These are phyloP conservation scores for Plumapathes pennacea DNA, from an alignment of 92 coral and sea anemone genomes.

Conservation along the genomic window DNA sequence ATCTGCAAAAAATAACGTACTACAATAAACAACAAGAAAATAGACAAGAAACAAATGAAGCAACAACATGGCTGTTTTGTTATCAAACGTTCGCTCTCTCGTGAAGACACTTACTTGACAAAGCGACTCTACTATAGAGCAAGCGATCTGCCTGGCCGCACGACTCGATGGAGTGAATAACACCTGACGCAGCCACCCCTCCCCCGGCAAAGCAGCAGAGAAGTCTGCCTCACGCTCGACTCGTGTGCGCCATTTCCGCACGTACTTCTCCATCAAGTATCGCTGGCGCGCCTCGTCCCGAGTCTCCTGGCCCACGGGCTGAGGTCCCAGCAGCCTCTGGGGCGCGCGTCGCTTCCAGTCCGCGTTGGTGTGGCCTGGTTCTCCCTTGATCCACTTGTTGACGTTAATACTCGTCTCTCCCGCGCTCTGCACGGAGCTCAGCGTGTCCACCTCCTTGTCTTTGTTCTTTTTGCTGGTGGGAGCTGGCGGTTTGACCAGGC, in stretches of 20 bases:
- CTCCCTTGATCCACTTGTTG: constrained; percentile 75
- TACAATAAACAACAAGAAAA: neutral
- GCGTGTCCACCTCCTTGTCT: constrained; percentile 70
- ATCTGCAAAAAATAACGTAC: constrained; percentile 21
- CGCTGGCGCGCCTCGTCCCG: constrained; percentile 69
- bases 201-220: constrained; percentile 60
- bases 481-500: constrained; percentile 86
- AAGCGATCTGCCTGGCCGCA: constrained; percentile 90
- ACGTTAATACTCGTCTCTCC: constrained; percentile 52
- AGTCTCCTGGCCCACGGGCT: constrained; percentile 60
- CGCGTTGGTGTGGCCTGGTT: constrained; percentile 50
- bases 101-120: constrained; percentile 99
- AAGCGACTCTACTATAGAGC: constrained; percentile 88
- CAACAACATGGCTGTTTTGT: no score
- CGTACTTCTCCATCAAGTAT: constrained; percentile 68
- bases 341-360: constrained; percentile 76
- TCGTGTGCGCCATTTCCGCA: constrained; percentile 57
- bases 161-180: constrained; percentile 94
- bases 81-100: no score
- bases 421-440: constrained; percentile 56
- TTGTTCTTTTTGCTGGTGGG: constrained; percentile 89
- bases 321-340: constrained; percentile 40
- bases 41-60: neutral
- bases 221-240: constrained; percentile 54
- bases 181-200: constrained; percentile 94